These are phyloP conservation scores for Coryphaenoides rupestris DNA, from an alignment of 2,113 vertebrate genomes.

Conservation along the genomic window DNA sequence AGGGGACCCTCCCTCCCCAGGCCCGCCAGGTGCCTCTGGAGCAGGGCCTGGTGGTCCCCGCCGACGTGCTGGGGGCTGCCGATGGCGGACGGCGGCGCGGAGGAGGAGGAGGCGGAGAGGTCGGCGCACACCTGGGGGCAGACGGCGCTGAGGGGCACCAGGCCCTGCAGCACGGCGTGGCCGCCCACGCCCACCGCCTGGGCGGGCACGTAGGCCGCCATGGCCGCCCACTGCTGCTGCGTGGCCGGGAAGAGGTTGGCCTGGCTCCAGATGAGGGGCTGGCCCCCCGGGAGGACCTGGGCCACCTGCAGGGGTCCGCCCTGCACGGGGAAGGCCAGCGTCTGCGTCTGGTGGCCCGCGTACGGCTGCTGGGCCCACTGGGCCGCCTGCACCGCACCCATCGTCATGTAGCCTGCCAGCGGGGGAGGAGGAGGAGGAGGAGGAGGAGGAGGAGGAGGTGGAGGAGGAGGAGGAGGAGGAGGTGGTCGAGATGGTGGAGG, in stretches of 20 bases:
- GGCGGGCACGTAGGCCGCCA: constrained; percentile 94
- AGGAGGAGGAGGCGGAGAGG: constrained; percentile 80
- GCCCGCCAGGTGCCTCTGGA: constrained; percentile 59
- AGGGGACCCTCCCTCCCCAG: constrained; percentile 46
- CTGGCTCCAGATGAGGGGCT: constrained; percentile 94
- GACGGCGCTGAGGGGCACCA: constrained; percentile 85
- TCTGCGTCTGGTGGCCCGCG: constrained; percentile 83
- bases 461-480: neutral
- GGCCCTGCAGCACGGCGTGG: constrained; percentile 90
- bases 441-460: neutral
- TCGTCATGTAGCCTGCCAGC: constrained; percentile 92
- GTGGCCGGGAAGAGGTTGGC: constrained; percentile 89
- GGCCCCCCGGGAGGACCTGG: constrained; percentile 94
- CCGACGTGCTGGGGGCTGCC: constrained; percentile 81
- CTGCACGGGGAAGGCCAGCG: constrained; percentile 83
- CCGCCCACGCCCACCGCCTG: constrained; percentile 85
- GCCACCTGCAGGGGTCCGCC: constrained; percentile 76
- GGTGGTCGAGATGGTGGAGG: neutral
- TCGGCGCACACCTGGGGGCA: constrained; percentile 79
- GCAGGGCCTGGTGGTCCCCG: constrained; percentile 66
- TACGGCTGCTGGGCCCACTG: constrained; percentile 97
- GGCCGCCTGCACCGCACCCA: constrained; percentile 93
- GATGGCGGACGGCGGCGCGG: constrained; percentile 81
- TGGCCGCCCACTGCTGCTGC: constrained; percentile 93
- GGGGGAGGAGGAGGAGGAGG: neutral